Conservation (phyloP, 1,140 invertebrate species). For the Thaumetopoea pityocampa region DNA sequence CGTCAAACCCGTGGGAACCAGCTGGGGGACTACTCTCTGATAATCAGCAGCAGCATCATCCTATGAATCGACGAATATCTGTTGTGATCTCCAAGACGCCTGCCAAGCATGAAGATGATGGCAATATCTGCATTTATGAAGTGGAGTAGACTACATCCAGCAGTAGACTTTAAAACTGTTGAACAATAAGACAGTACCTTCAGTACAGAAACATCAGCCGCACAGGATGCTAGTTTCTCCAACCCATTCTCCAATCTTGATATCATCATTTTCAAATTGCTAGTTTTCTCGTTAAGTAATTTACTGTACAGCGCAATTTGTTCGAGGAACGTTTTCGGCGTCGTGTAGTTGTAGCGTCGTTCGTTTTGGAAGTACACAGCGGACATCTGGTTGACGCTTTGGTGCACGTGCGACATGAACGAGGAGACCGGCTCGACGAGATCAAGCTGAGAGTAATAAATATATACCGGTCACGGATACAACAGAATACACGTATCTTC, state of each 20-base stretch:
- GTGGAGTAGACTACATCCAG: no score
- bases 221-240: slow-evolving; percentile 89
- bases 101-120: no score
- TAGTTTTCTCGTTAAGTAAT: slow-evolving; percentile 85
- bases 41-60: no score
- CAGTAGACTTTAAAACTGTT: no score
- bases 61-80: no score
- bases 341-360: slow-evolving; percentile 96
- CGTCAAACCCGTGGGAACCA: no score
- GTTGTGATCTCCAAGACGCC: no score
- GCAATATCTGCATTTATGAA: no score
- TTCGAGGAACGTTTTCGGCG: slow-evolving; percentile 97
- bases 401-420: slow-evolving; percentile 95
- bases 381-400: slow-evolving; percentile 91
- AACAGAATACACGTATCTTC: no score
- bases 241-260: slow-evolving; percentile 90
- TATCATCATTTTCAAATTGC: slow-evolving; percentile 88
- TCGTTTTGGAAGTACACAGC: slow-evolving; percentile 89
- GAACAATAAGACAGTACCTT: slow-evolving; percentile 70
- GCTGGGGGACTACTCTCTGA: no score
- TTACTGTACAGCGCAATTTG: slow-evolving; percentile 93
- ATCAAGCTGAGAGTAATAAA: slow-evolving; percentile 49
- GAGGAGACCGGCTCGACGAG: slow-evolving; percentile 82
- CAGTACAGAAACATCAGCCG: slow-evolving; percentile 83
- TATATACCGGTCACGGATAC: no score